Evolutionary conservation across 2,113 vertebrate genomes (phyloP).

Genomic region (Apus apus): DNA sequence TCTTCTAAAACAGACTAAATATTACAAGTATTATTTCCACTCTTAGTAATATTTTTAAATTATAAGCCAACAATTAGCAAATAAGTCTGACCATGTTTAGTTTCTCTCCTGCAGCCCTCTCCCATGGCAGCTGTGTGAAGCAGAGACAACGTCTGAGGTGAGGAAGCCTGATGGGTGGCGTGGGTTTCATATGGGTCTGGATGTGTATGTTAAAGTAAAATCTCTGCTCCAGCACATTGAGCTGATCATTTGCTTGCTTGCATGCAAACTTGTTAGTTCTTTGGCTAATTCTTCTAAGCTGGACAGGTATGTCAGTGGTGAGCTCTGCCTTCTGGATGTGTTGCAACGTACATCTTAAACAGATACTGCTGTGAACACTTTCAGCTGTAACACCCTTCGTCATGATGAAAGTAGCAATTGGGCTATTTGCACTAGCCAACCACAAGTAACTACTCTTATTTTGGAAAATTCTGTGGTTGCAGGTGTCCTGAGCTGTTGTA

Average conservation of each 20-base stretch:
- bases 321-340: background rate
- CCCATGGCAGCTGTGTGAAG: background rate
- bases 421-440: background rate
- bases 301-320: background rate
- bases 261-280: background rate
- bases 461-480: background rate
- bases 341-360: background rate
- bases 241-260: background rate
- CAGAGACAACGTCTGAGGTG: background rate
- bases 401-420: background rate
- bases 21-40: background rate
- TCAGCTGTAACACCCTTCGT: background rate
- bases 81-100: background rate
- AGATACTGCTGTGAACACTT: background rate
- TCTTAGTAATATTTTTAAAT: background rate
- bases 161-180: background rate
- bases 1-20: background rate
- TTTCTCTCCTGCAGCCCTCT: background rate
- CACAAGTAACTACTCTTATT: background rate
- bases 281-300: background rate
- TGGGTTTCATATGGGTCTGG: background rate
- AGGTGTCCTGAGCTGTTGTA: background rate
- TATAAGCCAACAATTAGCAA: background rate
- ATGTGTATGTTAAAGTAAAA: background rate
- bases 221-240: background rate